phyloP scores from a whole-genome alignment of 2,888 invertebrate genomes.

The Tetrapedia diversipes region DNA sequence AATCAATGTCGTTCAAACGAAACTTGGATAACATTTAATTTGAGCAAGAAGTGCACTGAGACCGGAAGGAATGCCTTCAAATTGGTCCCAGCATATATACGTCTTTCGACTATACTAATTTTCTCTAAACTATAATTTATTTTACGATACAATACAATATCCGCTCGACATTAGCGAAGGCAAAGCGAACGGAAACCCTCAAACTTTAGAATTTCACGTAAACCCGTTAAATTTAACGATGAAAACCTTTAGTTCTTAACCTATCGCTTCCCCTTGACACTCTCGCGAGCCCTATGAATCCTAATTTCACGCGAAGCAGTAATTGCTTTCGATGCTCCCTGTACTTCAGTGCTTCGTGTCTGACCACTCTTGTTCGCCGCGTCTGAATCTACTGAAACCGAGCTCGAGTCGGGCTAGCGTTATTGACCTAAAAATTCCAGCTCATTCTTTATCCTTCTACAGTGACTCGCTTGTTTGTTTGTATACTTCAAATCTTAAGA shows the following conservation, averaged over 20 bases:
- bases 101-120: too few relatives aligned
- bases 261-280: too few relatives aligned
- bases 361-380: neutral
- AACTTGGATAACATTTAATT: slow-evolving; percentile 2
- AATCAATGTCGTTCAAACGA: slow-evolving; percentile 12
- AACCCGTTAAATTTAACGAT: neutral
- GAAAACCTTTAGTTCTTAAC: neutral
- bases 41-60: slow-evolving; percentile 21
- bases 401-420: neutral
- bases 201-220: neutral
- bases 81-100: neutral
- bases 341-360: neutral
- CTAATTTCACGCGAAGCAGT: neutral
- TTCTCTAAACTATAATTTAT: neutral
- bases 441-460: slow-evolving; percentile 4
- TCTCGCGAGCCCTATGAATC: neutral
- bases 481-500: too few relatives aligned
- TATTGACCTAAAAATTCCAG: slow-evolving; percentile 21
- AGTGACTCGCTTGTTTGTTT: too few relatives aligned
- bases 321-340: neutral
- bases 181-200: neutral
- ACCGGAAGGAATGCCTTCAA: too few relatives aligned
- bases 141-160: neutral
- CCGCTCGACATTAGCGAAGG: neutral
- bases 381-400: slow-evolving; percentile 13